Percentiles rank a stretch among this genome's conserved stretches.
Evolutionary conservation across 92 coral and sea anemone species (phyloP).

Genomic region (Scolanthus callimorphus): DNA sequence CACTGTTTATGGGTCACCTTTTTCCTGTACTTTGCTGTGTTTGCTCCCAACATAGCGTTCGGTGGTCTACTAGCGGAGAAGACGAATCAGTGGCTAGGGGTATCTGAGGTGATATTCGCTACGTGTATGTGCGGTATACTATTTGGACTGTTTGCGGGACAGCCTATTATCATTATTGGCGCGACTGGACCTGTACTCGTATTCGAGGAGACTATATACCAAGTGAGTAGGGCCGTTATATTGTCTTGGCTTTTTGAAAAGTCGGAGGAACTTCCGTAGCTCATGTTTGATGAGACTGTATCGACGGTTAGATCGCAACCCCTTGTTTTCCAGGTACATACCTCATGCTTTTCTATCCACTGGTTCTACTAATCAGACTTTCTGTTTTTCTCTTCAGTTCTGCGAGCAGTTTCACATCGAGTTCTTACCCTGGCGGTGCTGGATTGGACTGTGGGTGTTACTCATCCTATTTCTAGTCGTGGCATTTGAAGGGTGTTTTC

Average conservation of each 20-base stretch:
- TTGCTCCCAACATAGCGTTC: conserved; percentile 93
- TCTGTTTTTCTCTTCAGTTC: conserved; percentile 59
- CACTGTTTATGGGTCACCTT: conserved; percentile 75
- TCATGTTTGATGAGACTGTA: too few species aligned
- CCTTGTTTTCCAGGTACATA: too few species aligned
- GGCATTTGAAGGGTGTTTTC: conserved; percentile 87
- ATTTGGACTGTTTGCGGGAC: conserved; percentile 90
- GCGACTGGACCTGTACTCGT: conserved; percentile 96
- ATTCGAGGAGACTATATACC: conserved; percentile 85
- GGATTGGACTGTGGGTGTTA: conserved; percentile 98
- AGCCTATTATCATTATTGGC: conserved; percentile 91
- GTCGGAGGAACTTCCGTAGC: too few species aligned
- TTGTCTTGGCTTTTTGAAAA: too few species aligned
- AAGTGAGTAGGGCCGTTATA: too few species aligned
- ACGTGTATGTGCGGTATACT: conserved; percentile 86
- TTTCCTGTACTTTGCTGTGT: conserved; percentile 87
- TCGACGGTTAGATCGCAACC: too few species aligned
- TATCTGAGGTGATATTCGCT: conserved; percentile 86
- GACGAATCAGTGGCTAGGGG: conserved; percentile 87
- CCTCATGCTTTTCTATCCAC: too few species aligned
- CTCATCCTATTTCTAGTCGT: conserved; percentile 81
- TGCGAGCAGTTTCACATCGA: conserved; percentile 53
- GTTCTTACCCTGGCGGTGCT: conserved; percentile 90
- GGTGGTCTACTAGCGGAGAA: conserved; percentile 87
- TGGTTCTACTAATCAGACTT: too few species aligned